Percentiles rank a stretch among this genome's conserved stretches.
phyloP scores from a whole-genome alignment of 1,140 invertebrate species.

The Zeugodacus cucurbitae region DNA sequence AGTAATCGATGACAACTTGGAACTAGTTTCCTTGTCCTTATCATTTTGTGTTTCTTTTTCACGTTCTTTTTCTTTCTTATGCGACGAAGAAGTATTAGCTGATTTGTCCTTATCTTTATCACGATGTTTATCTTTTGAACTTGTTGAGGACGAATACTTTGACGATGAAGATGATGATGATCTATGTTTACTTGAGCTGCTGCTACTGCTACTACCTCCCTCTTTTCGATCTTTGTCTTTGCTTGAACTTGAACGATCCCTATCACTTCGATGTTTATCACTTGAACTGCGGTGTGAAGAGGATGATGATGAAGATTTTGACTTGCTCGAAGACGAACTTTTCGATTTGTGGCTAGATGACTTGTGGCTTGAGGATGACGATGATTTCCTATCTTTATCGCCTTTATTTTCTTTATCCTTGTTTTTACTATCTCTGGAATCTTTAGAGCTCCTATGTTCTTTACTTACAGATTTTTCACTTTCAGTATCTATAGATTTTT shows the following conservation, averaged over 20 bases:
- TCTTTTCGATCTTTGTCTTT: conserved; percentile 60
- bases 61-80: conserved; percentile 47
- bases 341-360: conserved; percentile 55
- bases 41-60: conserved; percentile 67
- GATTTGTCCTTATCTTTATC: conserved; percentile 58
- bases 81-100: conserved; percentile 43
- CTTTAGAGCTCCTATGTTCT: conserved; percentile 55
- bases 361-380: conserved; percentile 39
- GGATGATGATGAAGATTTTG: conserved; percentile 59
- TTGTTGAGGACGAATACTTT: conserved; percentile 51
- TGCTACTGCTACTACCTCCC: conserved; percentile 46
- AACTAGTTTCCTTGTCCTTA: conserved; percentile 75
- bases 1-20: conserved; percentile 74
- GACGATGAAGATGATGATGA: conserved; percentile 57
- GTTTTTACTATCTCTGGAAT: conserved; percentile 50
- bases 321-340: conserved; percentile 56
- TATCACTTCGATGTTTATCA: conserved; percentile 56
- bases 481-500: conserved; percentile 27
- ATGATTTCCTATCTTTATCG: conserved; percentile 63
- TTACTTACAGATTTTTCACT: conserved; percentile 65
- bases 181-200: conserved; percentile 61
- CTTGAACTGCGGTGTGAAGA: conserved; percentile 62
- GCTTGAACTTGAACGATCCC: conserved; percentile 53
- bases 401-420: conserved; percentile 63
- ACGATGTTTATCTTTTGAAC: conserved; percentile 59